Evolutionary conservation across 2,888 invertebrate genomes (phyloP).

Genomic region (Ochropleura plecta): DNA sequence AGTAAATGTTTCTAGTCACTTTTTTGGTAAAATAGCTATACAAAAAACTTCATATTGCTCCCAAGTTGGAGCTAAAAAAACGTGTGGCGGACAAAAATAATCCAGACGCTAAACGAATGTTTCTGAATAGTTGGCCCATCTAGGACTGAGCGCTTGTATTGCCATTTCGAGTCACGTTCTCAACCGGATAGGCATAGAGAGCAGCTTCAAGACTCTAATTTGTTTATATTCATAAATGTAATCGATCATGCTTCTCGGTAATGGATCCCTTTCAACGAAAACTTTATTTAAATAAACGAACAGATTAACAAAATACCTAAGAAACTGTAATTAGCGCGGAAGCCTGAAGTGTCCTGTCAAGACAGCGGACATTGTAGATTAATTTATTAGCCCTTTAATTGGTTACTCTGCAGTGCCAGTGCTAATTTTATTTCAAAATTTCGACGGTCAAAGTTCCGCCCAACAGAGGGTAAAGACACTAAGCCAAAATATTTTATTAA

Average conservation of each 20-base stretch:
- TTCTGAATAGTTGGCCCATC: constrained; percentile 25
- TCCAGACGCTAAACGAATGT: constrained; percentile 48
- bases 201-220: constrained; percentile 42
- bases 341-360: constrained; percentile 69
- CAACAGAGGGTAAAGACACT: constrained; percentile 67
- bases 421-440: constrained; percentile 61
- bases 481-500: constrained; percentile 86
- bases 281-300: constrained; percentile 69
- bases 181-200: constrained; percentile 40
- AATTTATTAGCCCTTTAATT: constrained; percentile 75
- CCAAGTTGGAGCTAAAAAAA: constrained; percentile 14
- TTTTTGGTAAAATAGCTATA: not conserved
- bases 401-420: constrained; percentile 63
- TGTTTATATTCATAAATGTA: constrained; percentile 61
- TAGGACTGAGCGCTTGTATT: constrained; percentile 24
- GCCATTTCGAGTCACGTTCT: constrained; percentile 58
- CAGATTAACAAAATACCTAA: constrained; percentile 70
- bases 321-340: constrained; percentile 72
- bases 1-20: not conserved
- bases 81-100: constrained; percentile 31
- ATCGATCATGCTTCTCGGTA: constrained; percentile 56
- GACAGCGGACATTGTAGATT: constrained; percentile 70
- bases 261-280: constrained; percentile 42
- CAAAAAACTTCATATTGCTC: constrained; percentile 15
- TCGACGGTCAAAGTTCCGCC: constrained; percentile 46